Conservation (phyloP, 2,888 invertebrate genomes). For the Drosophila ezoana region DNA sequence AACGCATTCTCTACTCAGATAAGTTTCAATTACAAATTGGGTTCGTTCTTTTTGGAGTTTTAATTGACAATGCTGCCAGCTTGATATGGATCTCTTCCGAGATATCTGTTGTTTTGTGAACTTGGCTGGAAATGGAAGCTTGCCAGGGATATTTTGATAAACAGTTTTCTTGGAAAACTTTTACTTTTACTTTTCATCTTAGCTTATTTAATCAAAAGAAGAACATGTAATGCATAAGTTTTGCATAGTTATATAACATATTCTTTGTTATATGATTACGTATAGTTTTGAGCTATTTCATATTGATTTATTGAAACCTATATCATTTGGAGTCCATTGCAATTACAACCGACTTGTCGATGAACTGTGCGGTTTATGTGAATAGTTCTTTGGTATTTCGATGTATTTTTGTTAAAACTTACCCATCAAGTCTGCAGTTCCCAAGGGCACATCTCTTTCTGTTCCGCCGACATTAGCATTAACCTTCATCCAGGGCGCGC, state of each 20-base stretch:
- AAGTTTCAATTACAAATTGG: slow-evolving; percentile 78
- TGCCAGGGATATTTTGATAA: background rate
- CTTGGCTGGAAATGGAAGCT: background rate
- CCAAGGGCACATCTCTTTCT: slow-evolving; percentile 36
- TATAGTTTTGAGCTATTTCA: background rate
- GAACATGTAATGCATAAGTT: too few species aligned
- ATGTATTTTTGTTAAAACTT: slow-evolving; percentile 15
- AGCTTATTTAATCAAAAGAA: too few species aligned
- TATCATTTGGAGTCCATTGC: background rate
- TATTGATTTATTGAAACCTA: slow-evolving; percentile 17
- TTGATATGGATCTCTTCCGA: slow-evolving; percentile 59
- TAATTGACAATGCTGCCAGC: slow-evolving; percentile 62
- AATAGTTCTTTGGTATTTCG: slow-evolving; percentile 14
- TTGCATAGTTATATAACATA: too few species aligned
- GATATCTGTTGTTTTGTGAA: slow-evolving; percentile 21
- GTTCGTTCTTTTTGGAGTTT: slow-evolving; percentile 59
- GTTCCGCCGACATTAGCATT: slow-evolving; percentile 51
- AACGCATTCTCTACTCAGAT: slow-evolving; percentile 69
- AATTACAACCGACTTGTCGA: background rate
- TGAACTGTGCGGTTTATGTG: slow-evolving; percentile 26
- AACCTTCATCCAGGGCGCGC: slow-evolving; percentile 54
- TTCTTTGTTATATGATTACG: too few species aligned
- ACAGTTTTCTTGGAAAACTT: background rate
- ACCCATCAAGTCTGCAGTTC: slow-evolving; percentile 9
- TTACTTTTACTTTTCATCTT: too few species aligned